These are phyloP conservation scores for Equus przewalskii DNA, from an alignment of 2,113 vertebrate genomes.

Conservation along the genomic window DNA sequence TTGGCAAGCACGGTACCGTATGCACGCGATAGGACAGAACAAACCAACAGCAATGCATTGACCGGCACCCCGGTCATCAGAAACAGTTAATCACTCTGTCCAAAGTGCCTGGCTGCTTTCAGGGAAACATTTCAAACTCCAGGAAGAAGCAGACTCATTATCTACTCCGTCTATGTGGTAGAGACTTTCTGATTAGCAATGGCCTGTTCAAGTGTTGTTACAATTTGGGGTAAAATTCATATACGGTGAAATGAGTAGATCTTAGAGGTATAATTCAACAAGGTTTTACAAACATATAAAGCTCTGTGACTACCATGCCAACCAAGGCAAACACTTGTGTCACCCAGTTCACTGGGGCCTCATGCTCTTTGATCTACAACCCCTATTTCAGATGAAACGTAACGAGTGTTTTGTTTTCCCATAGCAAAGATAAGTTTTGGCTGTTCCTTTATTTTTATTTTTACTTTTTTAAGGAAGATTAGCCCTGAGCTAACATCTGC, in stretches of 20 bases:
- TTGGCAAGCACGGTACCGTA: not conserved
- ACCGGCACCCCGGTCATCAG: not conserved
- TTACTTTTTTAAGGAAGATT: no score
- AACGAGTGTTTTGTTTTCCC: not conserved
- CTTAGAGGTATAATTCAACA: not conserved
- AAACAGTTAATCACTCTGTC: conserved; percentile 31
- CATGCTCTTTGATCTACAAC: not conserved
- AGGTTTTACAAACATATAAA: not conserved
- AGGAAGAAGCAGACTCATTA: not conserved
- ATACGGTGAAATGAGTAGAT: not conserved
- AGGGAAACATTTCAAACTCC: not conserved
- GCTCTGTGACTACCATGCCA: not conserved
- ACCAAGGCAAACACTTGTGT: not conserved
- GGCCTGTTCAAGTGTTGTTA: not conserved
- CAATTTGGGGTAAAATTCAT: conserved; percentile 21
- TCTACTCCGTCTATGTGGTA: not conserved
- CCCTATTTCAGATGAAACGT: not conserved
- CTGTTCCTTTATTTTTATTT: not conserved
- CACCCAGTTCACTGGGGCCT: not conserved
- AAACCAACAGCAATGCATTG: not conserved
- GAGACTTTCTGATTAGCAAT: not conserved
- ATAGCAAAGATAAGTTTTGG: not conserved
- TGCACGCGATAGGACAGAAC: not conserved
- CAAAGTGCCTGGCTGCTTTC: conserved; percentile 1
- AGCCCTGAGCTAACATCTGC: no score